Conservation (phyloP, 2,797 vertebrate species). For the Sphenodon punctatus region DNA sequence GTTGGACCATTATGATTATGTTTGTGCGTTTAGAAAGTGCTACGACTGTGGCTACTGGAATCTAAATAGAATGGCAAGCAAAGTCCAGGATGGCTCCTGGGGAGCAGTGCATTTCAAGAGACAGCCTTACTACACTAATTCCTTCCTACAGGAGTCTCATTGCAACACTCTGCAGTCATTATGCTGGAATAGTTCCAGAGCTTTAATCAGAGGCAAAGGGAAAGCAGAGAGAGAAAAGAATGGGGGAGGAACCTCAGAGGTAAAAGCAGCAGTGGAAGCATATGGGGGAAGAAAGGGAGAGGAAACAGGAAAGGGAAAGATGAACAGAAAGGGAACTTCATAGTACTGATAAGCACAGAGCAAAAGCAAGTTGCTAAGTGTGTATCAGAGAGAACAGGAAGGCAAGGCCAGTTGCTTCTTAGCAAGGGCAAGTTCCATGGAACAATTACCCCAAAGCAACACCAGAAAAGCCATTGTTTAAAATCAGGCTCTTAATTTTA, state of each 20-base stretch:
- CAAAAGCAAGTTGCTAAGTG: not conserved
- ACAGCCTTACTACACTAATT: slow-evolving; percentile 9
- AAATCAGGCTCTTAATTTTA: too few species aligned
- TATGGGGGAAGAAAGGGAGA: slow-evolving; percentile 9
- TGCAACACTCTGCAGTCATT: slow-evolving; percentile 33
- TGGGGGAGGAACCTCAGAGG: not conserved
- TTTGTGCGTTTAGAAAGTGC: too few species aligned
- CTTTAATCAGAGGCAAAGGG: slow-evolving; percentile 13
- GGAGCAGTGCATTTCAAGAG: not conserved
- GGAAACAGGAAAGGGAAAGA: slow-evolving; percentile 54
- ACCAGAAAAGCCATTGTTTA: too few species aligned
- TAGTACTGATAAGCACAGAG: not conserved
- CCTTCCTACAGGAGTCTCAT: slow-evolving; percentile 19
- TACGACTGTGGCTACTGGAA: too few species aligned
- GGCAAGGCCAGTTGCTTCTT: not conserved
- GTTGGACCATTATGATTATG: not conserved
- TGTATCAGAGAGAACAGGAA: not conserved
- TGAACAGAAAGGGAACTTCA: slow-evolving; percentile 29
- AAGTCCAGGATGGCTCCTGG: not conserved
- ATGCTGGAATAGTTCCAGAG: slow-evolving; percentile 36
- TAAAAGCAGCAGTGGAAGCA: slow-evolving; percentile 46
- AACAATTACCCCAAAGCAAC: not conserved
- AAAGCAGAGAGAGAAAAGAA: not conserved
- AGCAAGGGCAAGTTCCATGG: not conserved
- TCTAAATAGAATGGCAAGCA: too few species aligned